phyloP scores from a whole-genome alignment of 2,888 invertebrate genomes.

The Acholoe squamosa region DNA sequence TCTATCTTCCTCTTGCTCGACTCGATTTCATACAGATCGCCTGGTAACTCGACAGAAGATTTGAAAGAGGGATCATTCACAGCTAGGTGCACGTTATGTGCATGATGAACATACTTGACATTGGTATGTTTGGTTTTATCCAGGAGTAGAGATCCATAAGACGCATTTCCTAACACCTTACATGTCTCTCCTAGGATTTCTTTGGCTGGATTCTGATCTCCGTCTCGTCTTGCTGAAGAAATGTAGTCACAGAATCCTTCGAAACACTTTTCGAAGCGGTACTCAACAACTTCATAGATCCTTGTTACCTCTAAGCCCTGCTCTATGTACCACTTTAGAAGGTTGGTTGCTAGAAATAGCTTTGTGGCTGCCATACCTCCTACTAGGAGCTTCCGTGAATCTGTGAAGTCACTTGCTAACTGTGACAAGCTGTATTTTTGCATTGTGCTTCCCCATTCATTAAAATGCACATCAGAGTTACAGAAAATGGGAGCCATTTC shows the following conservation, averaged over 20 bases:
- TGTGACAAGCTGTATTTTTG: background rate
- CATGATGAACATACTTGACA: too few relatives aligned
- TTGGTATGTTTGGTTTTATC: conserved; percentile 55
- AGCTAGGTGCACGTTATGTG: too few relatives aligned
- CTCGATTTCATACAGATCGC: conserved; percentile 64
- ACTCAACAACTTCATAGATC: conserved; percentile 64
- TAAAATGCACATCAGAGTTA: conserved; percentile 24
- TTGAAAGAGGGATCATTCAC: too few relatives aligned
- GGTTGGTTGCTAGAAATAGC: conserved; percentile 63
- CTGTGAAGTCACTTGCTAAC: background rate
- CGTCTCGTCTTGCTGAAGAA: too few relatives aligned
- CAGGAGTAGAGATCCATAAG: conserved; percentile 29
- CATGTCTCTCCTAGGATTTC: conserved; percentile 8
- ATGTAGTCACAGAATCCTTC: conserved; percentile 24
- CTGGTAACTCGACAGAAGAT: too few relatives aligned
- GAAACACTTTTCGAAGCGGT: conserved; percentile 30
- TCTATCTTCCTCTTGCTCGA: conserved; percentile 67
- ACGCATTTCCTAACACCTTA: conserved; percentile 58
- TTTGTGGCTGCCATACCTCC: conserved; percentile 58
- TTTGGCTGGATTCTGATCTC: too few relatives aligned
- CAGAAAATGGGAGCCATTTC: conserved; percentile 61
- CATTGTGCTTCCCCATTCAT: conserved; percentile 34
- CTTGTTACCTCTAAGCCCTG: conserved; percentile 62
- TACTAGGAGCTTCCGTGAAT: background rate
- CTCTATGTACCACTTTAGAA: conserved; percentile 64